Base-by-base conservation (phyloP, 2,888 invertebrate genomes). In the Omphaloscelis lunosa region DNA sequence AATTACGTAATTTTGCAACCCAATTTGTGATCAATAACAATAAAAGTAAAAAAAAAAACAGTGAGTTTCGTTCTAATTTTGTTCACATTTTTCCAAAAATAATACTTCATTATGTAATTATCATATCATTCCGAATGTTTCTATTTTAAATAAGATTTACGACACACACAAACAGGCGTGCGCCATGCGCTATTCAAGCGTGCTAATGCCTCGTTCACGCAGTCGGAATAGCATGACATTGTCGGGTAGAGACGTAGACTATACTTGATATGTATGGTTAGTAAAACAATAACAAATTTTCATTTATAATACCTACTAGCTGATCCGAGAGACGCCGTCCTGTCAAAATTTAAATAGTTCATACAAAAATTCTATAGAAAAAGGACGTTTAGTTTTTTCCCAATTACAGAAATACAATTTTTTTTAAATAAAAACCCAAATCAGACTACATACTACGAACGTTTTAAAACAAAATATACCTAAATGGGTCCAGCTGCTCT, bases 161-260 rank as follows among this genome's bases (percentile, higher is more conserved):
- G 63, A 68, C 62, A 39, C 27, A 72, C 17, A 51, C 29, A 72
- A 23, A 69, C 68, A 51, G 61, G 34, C 6, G 11, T 29, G 29
- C 15, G 11, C 9, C 48, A 72, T 69, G 23, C 51, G 51, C 53
- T n/a, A n/a, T 56, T 82, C 61, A 75, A 65, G 72, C 87, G 75
- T 84, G 89, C 53, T 87, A 82, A 80, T 74, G 67, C 39, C 51
- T 78, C 74, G 41, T 80, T 75, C 75, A 86, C 71, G 76, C 61
- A 62, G 56, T 70, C 53, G 34, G 58, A 62, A 78, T 78, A 68
- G 79, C 86, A 83, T 87, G 85, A 88, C 86, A 86, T 86, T 84
- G 79, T n/a, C 59, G 83, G 83, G 82, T 88, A 87, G 34, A 34
- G 34, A 34, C 34, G 34, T 34, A 34, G 82, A 85, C 78, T 77